These are phyloP conservation scores for Drosophila quasianomalipes DNA, from an alignment of 2,888 invertebrate genomes.

Conservation along the genomic window DNA sequence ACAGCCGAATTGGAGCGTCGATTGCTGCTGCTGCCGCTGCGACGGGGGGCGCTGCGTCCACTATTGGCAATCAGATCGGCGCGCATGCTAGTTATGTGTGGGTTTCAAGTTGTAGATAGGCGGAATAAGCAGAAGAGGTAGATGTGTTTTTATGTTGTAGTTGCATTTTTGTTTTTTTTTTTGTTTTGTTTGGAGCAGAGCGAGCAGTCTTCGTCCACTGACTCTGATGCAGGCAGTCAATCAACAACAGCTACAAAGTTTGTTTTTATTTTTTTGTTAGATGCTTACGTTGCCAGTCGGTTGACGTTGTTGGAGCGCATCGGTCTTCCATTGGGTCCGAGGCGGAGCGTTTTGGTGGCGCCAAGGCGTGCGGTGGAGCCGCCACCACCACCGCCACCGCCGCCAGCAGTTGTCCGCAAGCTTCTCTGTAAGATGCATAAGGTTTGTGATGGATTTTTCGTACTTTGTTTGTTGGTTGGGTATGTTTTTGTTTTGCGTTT, in stretches of 20 bases:
- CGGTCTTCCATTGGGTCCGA: constrained; percentile 83
- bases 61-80: constrained; percentile 82
- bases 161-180: constrained; percentile 14
- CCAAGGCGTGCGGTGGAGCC: constrained; percentile 62
- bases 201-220: constrained; percentile 35
- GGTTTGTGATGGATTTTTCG: constrained; percentile 66
- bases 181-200: constrained; percentile 23
- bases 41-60: constrained; percentile 49
- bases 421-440: constrained; percentile 86
- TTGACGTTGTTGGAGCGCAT: constrained; percentile 83
- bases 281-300: constrained; percentile 85
- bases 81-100: constrained; percentile 83
- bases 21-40: constrained; percentile 52
- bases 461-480: constrained; percentile 25
- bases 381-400: constrained; percentile 14
- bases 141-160: constrained; percentile 62
- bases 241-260: constrained; percentile 42
- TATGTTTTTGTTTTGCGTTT: constrained; percentile 43
- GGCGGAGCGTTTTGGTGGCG: constrained; percentile 81
- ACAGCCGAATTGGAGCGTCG: constrained; percentile 78
- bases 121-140: constrained; percentile 72
- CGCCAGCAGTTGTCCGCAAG: constrained; percentile 78
- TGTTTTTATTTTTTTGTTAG: constrained; percentile 47
- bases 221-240: constrained; percentile 20
- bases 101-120: constrained; percentile 47